These are phyloP conservation scores for Glandiceps talaboti DNA, from an alignment of 53 echinoderm and acorn worm species.

Conservation along the genomic window DNA sequence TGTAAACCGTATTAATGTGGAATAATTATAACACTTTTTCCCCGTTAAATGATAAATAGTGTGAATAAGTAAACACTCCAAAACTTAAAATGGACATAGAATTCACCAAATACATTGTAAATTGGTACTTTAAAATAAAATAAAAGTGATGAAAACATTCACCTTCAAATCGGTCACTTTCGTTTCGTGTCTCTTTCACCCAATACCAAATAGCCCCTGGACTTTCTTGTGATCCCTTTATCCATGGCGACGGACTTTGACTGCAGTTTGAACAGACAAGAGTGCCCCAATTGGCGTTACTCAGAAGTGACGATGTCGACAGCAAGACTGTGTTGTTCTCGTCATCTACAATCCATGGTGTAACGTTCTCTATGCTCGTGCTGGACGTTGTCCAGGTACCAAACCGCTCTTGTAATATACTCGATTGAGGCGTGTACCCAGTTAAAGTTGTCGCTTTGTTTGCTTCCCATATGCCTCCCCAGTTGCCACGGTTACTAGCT, in stretches of 20 bases:
- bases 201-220: background rate
- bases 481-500: slow-evolving; percentile 39
- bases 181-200: background rate
- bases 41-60: too few relatives aligned
- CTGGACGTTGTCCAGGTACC: slow-evolving; percentile 34
- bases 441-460: slow-evolving; percentile 30
- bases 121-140: too few relatives aligned
- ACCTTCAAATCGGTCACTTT: background rate
- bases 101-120: too few relatives aligned
- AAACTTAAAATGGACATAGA: too few relatives aligned
- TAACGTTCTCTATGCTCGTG: slow-evolving; percentile 30
- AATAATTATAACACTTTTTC: too few relatives aligned
- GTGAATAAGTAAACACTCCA: too few relatives aligned
- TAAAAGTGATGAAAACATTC: too few relatives aligned
- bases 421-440: slow-evolving; percentile 14
- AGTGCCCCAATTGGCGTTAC: background rate
- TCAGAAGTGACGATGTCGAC: slow-evolving; percentile 18
- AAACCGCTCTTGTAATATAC: slow-evolving; percentile 46
- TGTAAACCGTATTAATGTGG: too few relatives aligned
- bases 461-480: slow-evolving; percentile 63
- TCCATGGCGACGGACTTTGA: background rate
- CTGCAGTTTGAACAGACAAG: background rate
- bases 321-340: slow-evolving; percentile 9
- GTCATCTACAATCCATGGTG: slow-evolving; percentile 47
- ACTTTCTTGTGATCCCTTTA: background rate